These are phyloP conservation scores for Trichonephila clavipes DNA, from an alignment of 1,140 invertebrate species.

Conservation along the genomic window DNA sequence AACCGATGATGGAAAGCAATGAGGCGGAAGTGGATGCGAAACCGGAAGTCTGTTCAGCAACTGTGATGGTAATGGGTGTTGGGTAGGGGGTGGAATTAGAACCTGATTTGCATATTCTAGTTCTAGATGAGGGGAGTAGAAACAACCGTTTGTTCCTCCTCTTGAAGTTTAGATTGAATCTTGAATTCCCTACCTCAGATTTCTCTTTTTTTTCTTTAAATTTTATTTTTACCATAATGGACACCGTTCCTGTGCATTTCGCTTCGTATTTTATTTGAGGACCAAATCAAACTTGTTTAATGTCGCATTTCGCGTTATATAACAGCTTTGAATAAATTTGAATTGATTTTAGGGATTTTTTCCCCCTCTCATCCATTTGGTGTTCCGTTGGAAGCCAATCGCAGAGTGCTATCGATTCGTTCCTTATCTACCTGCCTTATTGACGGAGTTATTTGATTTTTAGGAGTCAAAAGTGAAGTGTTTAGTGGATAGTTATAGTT, in stretches of 20 bases:
- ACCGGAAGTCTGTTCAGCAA: conserved; percentile 73
- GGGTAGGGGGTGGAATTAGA: conserved; percentile 62
- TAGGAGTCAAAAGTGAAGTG: not conserved
- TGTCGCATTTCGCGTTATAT: conserved; percentile 11
- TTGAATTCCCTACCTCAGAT: conserved; percentile 2
- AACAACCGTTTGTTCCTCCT: conserved; percentile 27
- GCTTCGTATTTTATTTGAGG: conserved; percentile 12
- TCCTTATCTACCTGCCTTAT: not conserved
- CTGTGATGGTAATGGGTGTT: conserved; percentile 50
- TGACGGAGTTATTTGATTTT: not conserved
- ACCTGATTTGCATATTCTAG: conserved; percentile 70
- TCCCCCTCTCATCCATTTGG: not conserved
- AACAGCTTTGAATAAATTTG: conserved; percentile 41
- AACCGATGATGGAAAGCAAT: conserved; percentile 69
- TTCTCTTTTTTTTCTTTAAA: not conserved
- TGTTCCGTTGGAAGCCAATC: not conserved
- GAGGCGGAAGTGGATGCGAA: conserved; percentile 74
- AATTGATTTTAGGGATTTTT: not conserved
- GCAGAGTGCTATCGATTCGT: not conserved
- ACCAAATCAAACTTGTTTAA: conserved; percentile 41
- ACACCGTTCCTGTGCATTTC: conserved; percentile 28
- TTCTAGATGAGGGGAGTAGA: not conserved
- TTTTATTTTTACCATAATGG: not conserved
- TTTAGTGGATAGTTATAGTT: not conserved
- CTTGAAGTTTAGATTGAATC: conserved; percentile 1